A percentile compares a stretch with the other conserved stretches of the same genome.
phyloP scores from a whole-genome alignment of 1,140 invertebrate genomes.

The Zaprionus davidi region DNA sequence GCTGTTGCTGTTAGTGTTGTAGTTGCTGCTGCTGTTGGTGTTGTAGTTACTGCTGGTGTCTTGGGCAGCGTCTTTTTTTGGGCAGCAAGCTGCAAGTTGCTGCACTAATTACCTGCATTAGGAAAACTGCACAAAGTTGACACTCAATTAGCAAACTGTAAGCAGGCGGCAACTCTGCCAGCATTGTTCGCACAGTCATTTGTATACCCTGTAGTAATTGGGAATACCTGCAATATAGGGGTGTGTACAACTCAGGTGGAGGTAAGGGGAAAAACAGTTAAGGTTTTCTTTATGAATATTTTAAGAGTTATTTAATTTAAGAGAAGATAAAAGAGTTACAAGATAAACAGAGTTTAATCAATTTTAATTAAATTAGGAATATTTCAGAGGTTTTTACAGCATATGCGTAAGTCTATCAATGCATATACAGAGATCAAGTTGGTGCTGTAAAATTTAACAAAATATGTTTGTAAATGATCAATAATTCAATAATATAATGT shows the following conservation, averaged over 20 bases:
- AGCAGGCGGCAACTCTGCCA: slow-evolving; percentile 38
- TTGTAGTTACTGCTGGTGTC: slow-evolving; percentile 1
- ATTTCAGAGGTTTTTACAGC: too few species aligned
- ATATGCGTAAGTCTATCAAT: too few species aligned
- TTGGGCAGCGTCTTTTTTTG: slow-evolving; percentile 53
- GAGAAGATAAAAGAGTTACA: too few species aligned
- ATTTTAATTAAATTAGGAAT: too few species aligned
- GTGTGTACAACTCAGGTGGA: background rate
- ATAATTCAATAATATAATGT: too few species aligned
- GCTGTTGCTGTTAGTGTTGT: background rate
- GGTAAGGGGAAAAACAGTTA: background rate
- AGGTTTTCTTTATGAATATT: background rate
- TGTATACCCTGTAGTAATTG: slow-evolving; percentile 2
- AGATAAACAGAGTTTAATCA: too few species aligned
- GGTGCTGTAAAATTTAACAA: too few species aligned
- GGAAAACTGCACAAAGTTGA: slow-evolving; percentile 70
- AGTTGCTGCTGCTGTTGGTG: slow-evolving; percentile 16
- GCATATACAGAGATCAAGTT: too few species aligned
- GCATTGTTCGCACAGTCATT: background rate
- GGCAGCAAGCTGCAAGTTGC: slow-evolving; percentile 24
- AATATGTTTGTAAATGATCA: too few species aligned
- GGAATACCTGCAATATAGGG: accelerated
- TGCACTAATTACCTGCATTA: slow-evolving; percentile 77
- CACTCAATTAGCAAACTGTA: slow-evolving; percentile 77
- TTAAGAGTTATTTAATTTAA: background rate